phyloP scores from a whole-genome alignment of 1,140 invertebrate genomes.

The Psilanteris sp. region DNA sequence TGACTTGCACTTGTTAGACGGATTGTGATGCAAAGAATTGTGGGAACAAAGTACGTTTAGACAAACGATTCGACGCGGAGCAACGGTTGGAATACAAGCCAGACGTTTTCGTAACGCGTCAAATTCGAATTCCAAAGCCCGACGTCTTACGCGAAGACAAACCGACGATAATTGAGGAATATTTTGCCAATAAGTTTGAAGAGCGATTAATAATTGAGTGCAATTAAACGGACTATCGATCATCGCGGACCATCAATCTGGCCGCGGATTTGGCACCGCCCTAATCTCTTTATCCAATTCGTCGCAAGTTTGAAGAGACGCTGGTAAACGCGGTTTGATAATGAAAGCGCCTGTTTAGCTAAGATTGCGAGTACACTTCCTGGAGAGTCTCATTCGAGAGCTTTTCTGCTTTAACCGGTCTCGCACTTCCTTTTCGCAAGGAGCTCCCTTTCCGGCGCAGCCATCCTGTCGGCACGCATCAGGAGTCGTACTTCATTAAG shows the following conservation, averaged over 20 bases:
- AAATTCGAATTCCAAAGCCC: no score
- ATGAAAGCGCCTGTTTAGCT: conserved; percentile 73
- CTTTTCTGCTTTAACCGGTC: conserved; percentile 50
- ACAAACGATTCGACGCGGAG: no score
- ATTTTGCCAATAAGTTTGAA: not conserved
- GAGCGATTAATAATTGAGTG: conserved; percentile 1
- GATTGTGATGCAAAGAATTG: no score
- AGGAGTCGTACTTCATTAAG: conserved; percentile 79
- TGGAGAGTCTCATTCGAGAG: conserved; percentile 51
- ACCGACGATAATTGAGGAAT: no score
- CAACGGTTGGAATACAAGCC: no score
- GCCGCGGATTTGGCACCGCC: conserved; percentile 3
- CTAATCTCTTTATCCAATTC: conserved; percentile 69
- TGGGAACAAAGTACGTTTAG: no score
- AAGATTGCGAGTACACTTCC: conserved; percentile 68
- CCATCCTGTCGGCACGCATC: conserved; percentile 71
- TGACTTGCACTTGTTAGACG: no score
- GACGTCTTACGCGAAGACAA: no score
- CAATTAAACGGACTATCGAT: conserved; percentile 9
- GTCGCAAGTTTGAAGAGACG: conserved; percentile 57
- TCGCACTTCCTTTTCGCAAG: conserved; percentile 38
- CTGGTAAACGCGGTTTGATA: conserved; percentile 69
- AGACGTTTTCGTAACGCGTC: no score
- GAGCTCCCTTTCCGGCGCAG: conserved; percentile 44
- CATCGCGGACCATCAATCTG: conserved; percentile 24